Evolutionary conservation across 2,113 vertebrate species (phyloP).

Genomic region (Callorhinus ursinus): DNA sequence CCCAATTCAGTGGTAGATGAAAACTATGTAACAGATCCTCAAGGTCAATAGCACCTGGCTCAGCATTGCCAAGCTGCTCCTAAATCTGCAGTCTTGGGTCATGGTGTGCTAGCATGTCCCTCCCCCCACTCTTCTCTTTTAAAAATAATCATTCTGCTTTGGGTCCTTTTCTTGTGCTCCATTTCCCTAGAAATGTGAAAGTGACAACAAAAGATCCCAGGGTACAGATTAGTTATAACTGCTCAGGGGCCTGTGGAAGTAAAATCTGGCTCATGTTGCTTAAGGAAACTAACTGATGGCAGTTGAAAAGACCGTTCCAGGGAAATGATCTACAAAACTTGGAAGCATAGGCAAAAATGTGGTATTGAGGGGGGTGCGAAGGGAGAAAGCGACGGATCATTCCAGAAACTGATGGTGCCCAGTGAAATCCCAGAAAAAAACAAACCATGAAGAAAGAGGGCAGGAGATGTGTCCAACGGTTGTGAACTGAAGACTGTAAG

Average conservation of each 20-base stretch:
- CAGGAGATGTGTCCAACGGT: background rate
- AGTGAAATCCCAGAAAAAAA: background rate
- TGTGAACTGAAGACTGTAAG: background rate
- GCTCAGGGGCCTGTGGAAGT: background rate
- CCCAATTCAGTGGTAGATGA: conserved; percentile 17
- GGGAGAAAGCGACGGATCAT: background rate
- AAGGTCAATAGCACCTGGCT: background rate
- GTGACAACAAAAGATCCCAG: conserved; percentile 29
- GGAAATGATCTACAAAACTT: conserved; percentile 33
- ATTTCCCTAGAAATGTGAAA: conserved; percentile 58
- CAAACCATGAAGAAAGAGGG: background rate
- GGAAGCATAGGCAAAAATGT: conserved; percentile 38
- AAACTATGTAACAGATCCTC: background rate
- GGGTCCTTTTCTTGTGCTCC: conserved; percentile 2
- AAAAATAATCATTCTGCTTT: conserved; percentile 43
- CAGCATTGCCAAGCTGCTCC: background rate
- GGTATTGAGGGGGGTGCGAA: background rate
- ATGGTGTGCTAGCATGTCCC: background rate
- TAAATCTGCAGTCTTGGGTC: background rate
- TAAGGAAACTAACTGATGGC: conserved; percentile 7
- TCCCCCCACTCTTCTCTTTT: background rate
- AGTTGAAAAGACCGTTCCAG: conserved; percentile 6
- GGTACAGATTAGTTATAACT: background rate
- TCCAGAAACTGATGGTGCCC: background rate
- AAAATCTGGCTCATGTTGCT: background rate